phyloP scores from a whole-genome alignment of 1,140 invertebrate species.

The Brachionus asplanchnoidis region DNA sequence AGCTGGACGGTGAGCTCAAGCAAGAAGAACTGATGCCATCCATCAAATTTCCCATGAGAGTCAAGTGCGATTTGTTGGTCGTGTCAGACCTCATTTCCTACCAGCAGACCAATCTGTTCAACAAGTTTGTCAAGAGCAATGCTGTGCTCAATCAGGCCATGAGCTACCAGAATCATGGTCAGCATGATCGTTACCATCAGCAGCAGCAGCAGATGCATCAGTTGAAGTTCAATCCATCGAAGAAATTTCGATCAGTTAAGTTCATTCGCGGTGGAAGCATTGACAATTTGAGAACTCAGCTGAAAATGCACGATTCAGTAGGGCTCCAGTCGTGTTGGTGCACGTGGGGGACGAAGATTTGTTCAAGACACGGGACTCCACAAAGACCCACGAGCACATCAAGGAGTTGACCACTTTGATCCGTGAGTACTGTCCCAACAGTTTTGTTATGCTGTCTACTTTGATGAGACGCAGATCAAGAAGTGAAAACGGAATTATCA shows the following conservation, averaged over 20 bases:
- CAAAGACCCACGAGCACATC: slow-evolving; percentile 10
- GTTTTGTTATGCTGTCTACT: slow-evolving; percentile 16
- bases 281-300: slow-evolving; percentile 20
- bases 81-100: neutral
- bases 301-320: slow-evolving; percentile 39
- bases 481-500: slow-evolving; percentile 29
- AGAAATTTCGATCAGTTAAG: slow-evolving; percentile 22
- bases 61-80: slow-evolving; percentile 28
- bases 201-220: slow-evolving; percentile 23
- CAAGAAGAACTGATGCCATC: slow-evolving; percentile 8
- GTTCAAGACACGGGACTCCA: slow-evolving; percentile 25
- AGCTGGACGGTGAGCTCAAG: neutral
- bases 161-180: neutral
- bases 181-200: neutral
- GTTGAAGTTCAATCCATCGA: slow-evolving; percentile 35
- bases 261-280: slow-evolving; percentile 34
- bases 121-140: neutral
- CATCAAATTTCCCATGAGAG: slow-evolving; percentile 18
- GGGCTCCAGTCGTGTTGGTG: slow-evolving; percentile 18
- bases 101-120: neutral
- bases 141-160: slow-evolving; percentile 20
- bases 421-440: slow-evolving; percentile 15
- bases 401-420: slow-evolving; percentile 22
- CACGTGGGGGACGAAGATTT: slow-evolving; percentile 38
- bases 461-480: slow-evolving; percentile 39